phyloP scores from a whole-genome alignment of 2,888 invertebrate species.

The Trissoscelio sp. region DNA sequence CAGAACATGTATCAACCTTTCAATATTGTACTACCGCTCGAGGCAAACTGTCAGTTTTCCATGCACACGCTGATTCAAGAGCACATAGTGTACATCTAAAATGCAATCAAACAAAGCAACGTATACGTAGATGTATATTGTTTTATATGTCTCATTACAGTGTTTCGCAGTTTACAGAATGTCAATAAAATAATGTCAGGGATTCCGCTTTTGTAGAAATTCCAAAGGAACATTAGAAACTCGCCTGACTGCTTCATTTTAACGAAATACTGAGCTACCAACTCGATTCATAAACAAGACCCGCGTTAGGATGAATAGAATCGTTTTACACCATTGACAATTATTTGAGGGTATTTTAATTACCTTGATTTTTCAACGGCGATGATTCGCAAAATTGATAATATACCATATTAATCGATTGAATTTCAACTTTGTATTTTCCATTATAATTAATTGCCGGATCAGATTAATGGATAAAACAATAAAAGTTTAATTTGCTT shows the following conservation, averaged over 20 bases:
- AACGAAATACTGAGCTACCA: slow-evolving; percentile 43
- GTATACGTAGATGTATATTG: slow-evolving; percentile 23
- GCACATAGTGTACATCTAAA: slow-evolving; percentile 37
- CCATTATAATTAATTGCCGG: slow-evolving; percentile 8
- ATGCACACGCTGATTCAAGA: slow-evolving; percentile 27
- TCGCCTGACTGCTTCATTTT: slow-evolving; percentile 54
- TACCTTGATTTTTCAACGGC: slow-evolving; percentile 16
- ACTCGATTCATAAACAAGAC: slow-evolving; percentile 37
- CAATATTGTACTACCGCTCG: slow-evolving; percentile 46
- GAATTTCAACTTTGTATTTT: no score
- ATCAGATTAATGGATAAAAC: slow-evolving; percentile 12
- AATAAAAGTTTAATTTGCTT: slow-evolving; percentile 4
- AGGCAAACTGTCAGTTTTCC: slow-evolving; percentile 52
- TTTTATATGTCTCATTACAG: slow-evolving; percentile 57
- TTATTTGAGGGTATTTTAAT: slow-evolving; percentile 12
- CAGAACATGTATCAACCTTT: slow-evolving; percentile 35
- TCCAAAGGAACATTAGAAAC: slow-evolving; percentile 51
- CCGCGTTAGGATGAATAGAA: no score
- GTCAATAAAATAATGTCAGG: slow-evolving; percentile 62
- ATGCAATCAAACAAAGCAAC: slow-evolving; percentile 42
- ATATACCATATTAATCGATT: no score
- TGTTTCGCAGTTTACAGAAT: slow-evolving; percentile 53
- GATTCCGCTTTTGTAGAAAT: slow-evolving; percentile 48
- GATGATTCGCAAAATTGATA: no score
- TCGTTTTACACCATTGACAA: no score